Base-by-base conservation (phyloP, 2,113 vertebrate species). In the Rhea americana region DNA sequence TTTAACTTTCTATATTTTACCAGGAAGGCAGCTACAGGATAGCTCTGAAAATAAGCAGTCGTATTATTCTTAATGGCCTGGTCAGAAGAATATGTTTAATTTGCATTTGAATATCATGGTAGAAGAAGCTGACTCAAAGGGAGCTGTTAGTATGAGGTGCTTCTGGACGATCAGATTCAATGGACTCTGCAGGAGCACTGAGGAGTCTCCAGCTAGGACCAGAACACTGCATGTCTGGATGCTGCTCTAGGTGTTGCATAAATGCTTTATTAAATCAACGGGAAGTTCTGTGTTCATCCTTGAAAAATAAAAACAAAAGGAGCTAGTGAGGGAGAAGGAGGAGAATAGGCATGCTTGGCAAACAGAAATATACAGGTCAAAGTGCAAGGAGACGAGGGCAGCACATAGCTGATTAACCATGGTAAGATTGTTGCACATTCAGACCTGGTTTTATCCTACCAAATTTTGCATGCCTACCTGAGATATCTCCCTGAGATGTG, bases 51-150 rank as follows among this genome's bases (percentile, higher is more conserved):
- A 74, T 61, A 83, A 94, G 66, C 19, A 58, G 15, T 68, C 39
- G 21, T 63, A 20, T 76, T 93, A 75, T 76, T 92, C 82, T 81
- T 3, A 20, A 56, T 83, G 65, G 56, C 43, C 51, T 80, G 65
- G 61, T 59, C 67, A 80, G 78, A 77, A 94, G 86, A 89, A 82
- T 14, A 22, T n/a, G 17, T 80, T 94, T 71, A 50, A 87, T 92
- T 90, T 94, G 77, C 41, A 87, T 59, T 35, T 35, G 45, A 3
- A 10, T 26, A 15, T 43, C 73, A 51, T 72, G 28, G 32, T 17
- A 74, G 43, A 85, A 59, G 47, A 85, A 80, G 72, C 61, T 83
- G 72, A 88, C 79, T 90, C 39, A 71, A 73, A 91, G 43, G 1
- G 11, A 90, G 73, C 35, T 58, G 68, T 71, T 87, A 56, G n/a